Evolutionary conservation across 2,797 vertebrate species (phyloP).

Genomic region (Mormyrus proboscirostris): DNA sequence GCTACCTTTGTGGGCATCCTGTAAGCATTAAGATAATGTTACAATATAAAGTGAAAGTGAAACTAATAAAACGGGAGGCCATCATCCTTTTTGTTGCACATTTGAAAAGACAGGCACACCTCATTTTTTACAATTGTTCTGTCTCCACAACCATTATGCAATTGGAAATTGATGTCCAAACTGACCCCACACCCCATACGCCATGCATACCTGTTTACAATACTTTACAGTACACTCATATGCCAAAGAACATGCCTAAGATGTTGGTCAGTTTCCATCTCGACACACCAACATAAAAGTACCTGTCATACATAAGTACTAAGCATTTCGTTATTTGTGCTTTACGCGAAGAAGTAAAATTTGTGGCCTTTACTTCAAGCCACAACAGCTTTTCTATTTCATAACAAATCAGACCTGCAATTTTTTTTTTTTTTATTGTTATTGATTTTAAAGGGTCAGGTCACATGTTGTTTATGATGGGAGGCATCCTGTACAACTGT

Average conservation of each 20-base stretch:
- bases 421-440: neutral
- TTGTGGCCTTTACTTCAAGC: neutral
- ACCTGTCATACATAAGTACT: neutral
- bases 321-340: neutral
- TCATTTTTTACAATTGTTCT: neutral
- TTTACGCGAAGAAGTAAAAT: neutral
- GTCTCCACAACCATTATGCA: neutral
- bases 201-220: neutral
- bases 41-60: neutral
- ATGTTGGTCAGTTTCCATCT: neutral
- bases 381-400: neutral
- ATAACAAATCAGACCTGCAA: neutral
- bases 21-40: slow-evolving; percentile 19
- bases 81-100: too few relatives aligned
- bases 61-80: neutral
- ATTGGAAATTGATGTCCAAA: neutral
- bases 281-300: neutral
- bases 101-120: neutral
- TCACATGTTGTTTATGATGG: neutral
- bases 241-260: neutral
- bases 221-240: neutral
- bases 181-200: neutral
- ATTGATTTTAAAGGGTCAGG: neutral
- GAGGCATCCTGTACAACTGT: neutral
- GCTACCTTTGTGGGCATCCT: slow-evolving; percentile 80